Conservation (phyloP, 2,888 invertebrate species). For the Tipula vernalis region DNA sequence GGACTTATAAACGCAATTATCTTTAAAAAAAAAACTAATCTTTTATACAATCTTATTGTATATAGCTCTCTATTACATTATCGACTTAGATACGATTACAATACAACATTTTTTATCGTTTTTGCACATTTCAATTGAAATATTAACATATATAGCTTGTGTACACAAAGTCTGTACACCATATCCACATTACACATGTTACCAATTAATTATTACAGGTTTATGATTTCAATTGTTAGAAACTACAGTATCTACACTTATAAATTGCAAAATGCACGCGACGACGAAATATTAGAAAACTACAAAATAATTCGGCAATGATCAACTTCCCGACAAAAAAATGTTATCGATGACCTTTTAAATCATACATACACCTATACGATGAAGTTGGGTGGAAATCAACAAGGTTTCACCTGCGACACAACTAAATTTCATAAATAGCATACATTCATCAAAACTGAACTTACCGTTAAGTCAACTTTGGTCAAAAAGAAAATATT, state of each 20-base stretch:
- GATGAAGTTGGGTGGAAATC: background rate
- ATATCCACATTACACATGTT: background rate
- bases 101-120: too few species aligned
- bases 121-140: background rate
- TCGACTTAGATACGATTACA: too few species aligned
- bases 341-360: background rate
- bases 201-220: background rate
- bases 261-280: background rate
- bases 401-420: background rate
- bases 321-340: background rate
- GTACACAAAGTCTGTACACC: background rate
- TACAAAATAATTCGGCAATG: background rate
- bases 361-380: background rate
- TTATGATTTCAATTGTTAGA: background rate
- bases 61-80: too few species aligned
- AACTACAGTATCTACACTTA: background rate
- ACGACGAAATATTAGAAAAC: background rate
- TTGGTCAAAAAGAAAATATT: background rate
- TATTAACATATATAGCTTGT: background rate
- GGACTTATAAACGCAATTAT: too few species aligned
- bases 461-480: conserved; percentile 5
- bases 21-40: too few species aligned
- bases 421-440: background rate
- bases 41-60: too few species aligned
- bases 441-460: background rate